Base-by-base conservation (phyloP, 1,140 invertebrate genomes). In the Pantala flavescens region DNA sequence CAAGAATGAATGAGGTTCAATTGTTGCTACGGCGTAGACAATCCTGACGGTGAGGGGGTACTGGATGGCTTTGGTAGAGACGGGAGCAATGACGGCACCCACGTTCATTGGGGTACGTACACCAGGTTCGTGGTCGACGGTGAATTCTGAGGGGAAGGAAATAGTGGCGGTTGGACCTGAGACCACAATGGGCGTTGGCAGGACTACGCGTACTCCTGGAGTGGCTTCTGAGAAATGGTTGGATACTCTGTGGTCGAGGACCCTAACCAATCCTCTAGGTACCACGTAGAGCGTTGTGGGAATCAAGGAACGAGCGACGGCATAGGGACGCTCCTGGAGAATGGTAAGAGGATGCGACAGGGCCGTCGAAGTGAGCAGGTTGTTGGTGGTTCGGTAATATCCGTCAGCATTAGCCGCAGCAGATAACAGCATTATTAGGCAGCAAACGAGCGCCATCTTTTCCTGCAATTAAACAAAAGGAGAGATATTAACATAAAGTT, bases 1-100 rank as follows among this genome's bases (percentile, higher is more conserved):
- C n/a, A 70, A 74, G 24, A 23, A 19, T 55, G 72, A 49, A 24
- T 36, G 24, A 23, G 43, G 36, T 55, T 24, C 76, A 14, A 70
- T 63, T 9, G 78, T 76, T 9, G 80, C 79, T 19, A 81, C 74
- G 5, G 80, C 80, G 72, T 80, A 81, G n/a, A 81, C 73, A 0
- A 79, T 77, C 7, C 77, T 76, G 42, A 81, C 74, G 24, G 74
- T 71, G 23, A 73, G n/a, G 11, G 76, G 76, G 23, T 63, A 63
- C 21, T 42, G 14, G 24, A 63, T 24, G 2, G 76, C 21, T 1
- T 77, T 77, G 12, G 77, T 23, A 0, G 78, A 78, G 0, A 81
- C 77, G 0, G 80, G 80, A n/a, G 79, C 80, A 0, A 81, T 71
- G 23, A 81, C 76, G 10, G 78, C 77, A 1, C 78, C 79, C 12